Evolutionary conservation across 2,113 vertebrate genomes (phyloP).

Genomic region (human): DNA sequence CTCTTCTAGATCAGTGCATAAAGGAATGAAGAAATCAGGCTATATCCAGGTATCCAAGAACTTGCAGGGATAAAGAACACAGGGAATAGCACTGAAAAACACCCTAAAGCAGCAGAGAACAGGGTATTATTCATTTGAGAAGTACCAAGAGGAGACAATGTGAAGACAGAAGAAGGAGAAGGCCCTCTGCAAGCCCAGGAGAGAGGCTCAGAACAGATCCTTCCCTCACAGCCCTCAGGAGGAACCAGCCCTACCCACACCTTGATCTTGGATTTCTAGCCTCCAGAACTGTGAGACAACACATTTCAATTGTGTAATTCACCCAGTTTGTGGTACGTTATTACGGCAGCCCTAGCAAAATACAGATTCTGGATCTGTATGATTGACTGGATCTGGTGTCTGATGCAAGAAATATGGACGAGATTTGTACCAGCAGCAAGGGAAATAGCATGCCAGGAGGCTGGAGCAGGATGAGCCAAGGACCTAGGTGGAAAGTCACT

Average conservation of each 20-base stretch:
- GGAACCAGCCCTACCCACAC: too few species aligned
- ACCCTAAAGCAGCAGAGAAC: rapidly evolving
- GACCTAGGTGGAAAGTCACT: neutral
- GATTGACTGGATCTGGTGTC: neutral
- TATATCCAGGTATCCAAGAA: neutral
- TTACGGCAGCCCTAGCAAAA: neutral
- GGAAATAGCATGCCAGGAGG: neutral
- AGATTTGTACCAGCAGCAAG: too few species aligned
- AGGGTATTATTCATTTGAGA: neutral
- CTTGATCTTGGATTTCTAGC: neutral
- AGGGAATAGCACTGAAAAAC: neutral
- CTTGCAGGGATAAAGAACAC: neutral
- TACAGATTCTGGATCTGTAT: neutral
- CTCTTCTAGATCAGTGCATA: neutral
- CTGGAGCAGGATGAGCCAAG: too few species aligned
- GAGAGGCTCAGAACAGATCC: neutral
- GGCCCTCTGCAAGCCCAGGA: neutral
- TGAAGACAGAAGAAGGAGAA: neutral
- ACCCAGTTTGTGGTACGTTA: neutral
- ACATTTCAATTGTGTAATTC: neutral
- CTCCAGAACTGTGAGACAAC: neutral
- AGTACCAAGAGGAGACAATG: neutral
- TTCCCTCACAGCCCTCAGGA: neutral
- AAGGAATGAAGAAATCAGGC: neutral
- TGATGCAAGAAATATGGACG: neutral